Evolutionary conservation across 2,113 vertebrate species (phyloP).

Genomic region (Sprattus sprattus): DNA sequence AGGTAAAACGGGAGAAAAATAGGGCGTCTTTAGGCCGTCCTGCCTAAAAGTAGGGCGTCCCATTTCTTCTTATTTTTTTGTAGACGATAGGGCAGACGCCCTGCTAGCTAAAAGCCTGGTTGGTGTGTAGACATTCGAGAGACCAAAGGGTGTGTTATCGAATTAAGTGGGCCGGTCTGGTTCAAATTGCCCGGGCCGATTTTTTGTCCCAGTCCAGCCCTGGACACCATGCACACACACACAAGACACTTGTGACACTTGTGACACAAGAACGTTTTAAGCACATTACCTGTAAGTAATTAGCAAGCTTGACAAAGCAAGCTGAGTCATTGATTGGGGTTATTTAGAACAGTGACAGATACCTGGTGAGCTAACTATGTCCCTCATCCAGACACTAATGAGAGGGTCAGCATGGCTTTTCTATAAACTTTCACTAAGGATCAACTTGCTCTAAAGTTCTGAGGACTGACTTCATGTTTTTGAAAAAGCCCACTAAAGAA

Average conservation of each 20-base stretch:
- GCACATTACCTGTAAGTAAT: slow-evolving; percentile 66
- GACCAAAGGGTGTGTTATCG: no score
- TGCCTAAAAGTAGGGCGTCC: no score
- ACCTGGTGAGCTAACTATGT: slow-evolving; percentile 27
- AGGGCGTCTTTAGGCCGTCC: no score
- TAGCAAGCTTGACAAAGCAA: slow-evolving; percentile 61
- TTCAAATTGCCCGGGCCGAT: no score
- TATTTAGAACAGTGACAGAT: slow-evolving; percentile 72
- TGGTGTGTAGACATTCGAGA: no score
- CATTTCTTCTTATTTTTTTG: no score
- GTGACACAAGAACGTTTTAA: slow-evolving; percentile 37
- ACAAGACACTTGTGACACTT: not conserved
- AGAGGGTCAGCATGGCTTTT: slow-evolving; percentile 47
- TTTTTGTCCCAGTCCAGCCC: no score
- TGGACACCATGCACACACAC: not conserved
- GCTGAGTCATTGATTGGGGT: slow-evolving; percentile 68
- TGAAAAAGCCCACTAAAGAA: not conserved
- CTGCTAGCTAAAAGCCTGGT: no score
- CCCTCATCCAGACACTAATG: slow-evolving; percentile 46
- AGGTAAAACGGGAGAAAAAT: no score
- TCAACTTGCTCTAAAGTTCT: not conserved
- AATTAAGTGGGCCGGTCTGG: no score
- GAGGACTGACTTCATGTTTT: not conserved
- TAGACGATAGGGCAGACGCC: no score
- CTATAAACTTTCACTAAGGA: slow-evolving; percentile 22